Base-by-base conservation (phyloP, 2,113 vertebrate species). In the Mugil cephalus region DNA sequence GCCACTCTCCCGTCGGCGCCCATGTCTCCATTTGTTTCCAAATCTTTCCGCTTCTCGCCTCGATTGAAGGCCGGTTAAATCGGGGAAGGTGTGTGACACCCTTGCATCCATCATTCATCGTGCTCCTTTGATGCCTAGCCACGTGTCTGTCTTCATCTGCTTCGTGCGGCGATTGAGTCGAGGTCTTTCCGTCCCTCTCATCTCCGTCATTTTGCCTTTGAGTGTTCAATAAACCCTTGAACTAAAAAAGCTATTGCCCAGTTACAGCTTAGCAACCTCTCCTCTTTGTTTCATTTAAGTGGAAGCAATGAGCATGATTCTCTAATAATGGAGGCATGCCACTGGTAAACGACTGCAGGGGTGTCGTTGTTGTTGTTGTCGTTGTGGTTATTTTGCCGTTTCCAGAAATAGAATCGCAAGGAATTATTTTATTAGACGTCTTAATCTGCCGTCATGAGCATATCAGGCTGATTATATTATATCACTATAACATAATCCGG, bases 21-120 rank as follows among this genome's bases (percentile, higher is more conserved):
- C 62, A 1, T 10, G 7, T 63, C 74, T 81, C 8, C 17, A 60
- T 51, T 75, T 13, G 30, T 74, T 76, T 81, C n/a, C 63, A 55
- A 45, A 71, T 78, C 71, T 58, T n/a, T 46, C 42, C 42, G 10
- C 64, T 76, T 53, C 10, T 55, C 24, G 35, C 21, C 56, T 56
- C 78, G 69, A 78, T 69, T 74, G 82, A 79, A 73, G 67, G 63
- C 63, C 69, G 4, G 36, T 69, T 61, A 43, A 47, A 72, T 78
- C 50, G 9, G n/a, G 4, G 47, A 24, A 38, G 69, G 60, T 68
- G 61, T 11, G 52, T 11, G 51, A 66, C 69, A 58, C 46, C 50
- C 46, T 5, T 42, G 12, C 69, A 52, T 67, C 77, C 21, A 43
- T 78, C 51, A 34, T 69, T 55, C 38, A 47, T 76, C 56, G 48